Evolutionary conservation across 2,113 vertebrate genomes (phyloP).

Genomic region (Aplodontia rufa): DNA sequence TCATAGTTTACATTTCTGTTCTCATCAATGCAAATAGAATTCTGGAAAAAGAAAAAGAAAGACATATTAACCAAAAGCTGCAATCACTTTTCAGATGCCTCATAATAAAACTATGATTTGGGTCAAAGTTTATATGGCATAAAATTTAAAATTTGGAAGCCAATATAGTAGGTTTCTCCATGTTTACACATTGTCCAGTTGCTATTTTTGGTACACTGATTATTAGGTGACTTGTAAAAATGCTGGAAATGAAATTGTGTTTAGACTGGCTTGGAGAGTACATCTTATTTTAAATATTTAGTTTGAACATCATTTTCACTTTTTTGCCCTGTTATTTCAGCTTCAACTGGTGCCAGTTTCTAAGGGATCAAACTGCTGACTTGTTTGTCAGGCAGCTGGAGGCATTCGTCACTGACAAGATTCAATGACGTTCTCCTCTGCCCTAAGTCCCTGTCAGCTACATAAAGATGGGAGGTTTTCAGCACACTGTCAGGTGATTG

Average conservation of each 20-base stretch:
- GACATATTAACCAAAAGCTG: constrained; percentile 77
- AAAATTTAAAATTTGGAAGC: constrained; percentile 55
- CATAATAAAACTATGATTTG: constrained; percentile 65
- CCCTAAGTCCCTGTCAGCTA: constrained; percentile 90
- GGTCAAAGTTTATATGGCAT: constrained; percentile 42
- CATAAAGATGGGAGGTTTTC: constrained; percentile 92
- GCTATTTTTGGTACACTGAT: constrained; percentile 3
- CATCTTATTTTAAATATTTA: constrained; percentile 77
- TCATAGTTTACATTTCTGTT: constrained; percentile 93
- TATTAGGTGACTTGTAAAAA: constrained; percentile 33
- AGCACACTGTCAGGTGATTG: constrained; percentile 92
- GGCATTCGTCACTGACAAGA: constrained; percentile 95
- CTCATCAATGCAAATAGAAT: constrained; percentile 91
- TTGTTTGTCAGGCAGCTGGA: constrained; percentile 87
- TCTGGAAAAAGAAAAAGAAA: constrained; percentile 82
- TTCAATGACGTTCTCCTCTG: constrained; percentile 86
- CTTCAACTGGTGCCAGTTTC: constrained; percentile 78
- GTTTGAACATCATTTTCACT: constrained; percentile 91
- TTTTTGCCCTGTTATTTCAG: constrained; percentile 82
- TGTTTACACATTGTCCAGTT: constrained; percentile 57
- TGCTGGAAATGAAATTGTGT: neutral
- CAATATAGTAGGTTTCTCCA: constrained; percentile 23
- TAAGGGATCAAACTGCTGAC: constrained; percentile 79
- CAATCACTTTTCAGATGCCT: constrained; percentile 78
- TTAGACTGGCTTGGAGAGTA: neutral